A percentile compares a stretch with the other conserved stretches of the same genome.
These are phyloP conservation scores for Mobula birostris DNA, from an alignment of 2,113 vertebrate species.

Conservation along the genomic window DNA sequence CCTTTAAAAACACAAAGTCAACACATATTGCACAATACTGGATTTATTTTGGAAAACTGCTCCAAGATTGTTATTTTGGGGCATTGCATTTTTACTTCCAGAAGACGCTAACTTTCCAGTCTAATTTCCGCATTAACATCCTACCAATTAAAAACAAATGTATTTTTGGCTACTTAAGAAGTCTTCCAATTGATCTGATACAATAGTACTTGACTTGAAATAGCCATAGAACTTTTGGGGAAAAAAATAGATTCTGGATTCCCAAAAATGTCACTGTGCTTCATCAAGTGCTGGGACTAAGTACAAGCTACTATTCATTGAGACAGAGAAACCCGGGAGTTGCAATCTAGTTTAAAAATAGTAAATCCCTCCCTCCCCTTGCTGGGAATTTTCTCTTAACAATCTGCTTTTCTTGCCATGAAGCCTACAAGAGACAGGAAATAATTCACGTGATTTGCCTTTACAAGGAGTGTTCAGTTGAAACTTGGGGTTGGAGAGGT, in stretches of 20 bases:
- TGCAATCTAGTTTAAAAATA: constrained; percentile 79
- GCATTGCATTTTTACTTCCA: not conserved
- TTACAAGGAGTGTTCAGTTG: constrained; percentile 71
- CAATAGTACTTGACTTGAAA: not conserved
- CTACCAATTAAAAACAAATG: not conserved
- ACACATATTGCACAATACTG: not conserved
- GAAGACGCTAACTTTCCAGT: not conserved
- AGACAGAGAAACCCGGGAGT: constrained; percentile 59
- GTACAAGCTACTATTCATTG: constrained; percentile 22
- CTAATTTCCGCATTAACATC: not conserved
- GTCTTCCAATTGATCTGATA: not conserved
- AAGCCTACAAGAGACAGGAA: constrained; percentile 79
- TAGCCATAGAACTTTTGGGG: not conserved
- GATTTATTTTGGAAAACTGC: not conserved
- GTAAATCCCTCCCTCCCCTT: constrained; percentile 62
- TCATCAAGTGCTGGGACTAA: not conserved
- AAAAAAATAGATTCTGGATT: not conserved
- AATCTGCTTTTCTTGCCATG: constrained; percentile 73
- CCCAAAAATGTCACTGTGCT: not conserved
- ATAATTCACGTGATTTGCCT: constrained; percentile 82
- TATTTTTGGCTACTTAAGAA: not conserved
- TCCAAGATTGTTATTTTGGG: not conserved
- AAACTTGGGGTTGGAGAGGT: constrained; percentile 67
- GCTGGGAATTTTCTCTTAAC: constrained; percentile 67
- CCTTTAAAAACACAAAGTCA: not conserved